Evolutionary conservation across 2,888 invertebrate species (phyloP).

Genomic region (Hypomecis atomaria): DNA sequence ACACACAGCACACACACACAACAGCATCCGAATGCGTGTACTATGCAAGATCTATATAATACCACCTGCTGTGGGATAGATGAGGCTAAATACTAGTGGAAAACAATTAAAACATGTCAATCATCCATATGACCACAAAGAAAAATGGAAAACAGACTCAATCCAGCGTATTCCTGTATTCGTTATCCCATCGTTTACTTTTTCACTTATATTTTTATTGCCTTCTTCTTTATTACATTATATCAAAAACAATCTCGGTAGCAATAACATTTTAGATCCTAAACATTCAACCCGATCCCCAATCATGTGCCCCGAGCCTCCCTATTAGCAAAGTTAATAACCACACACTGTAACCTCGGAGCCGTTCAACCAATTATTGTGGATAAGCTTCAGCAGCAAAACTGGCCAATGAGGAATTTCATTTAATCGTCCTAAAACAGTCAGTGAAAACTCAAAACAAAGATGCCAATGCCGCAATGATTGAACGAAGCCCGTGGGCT

Average conservation of each 20-base stretch:
- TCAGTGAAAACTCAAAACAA: constrained; percentile 48
- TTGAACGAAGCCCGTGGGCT: constrained; percentile 51
- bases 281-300: constrained; percentile 10
- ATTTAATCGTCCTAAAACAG: constrained; percentile 37
- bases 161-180: no score
- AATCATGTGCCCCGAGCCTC: constrained; percentile 9
- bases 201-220: no score
- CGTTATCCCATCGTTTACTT: no score
- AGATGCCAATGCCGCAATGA: constrained; percentile 53
- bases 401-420: constrained; percentile 35
- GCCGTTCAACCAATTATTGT: constrained; percentile 9
- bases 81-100: no score
- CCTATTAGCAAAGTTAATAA: constrained; percentile 21
- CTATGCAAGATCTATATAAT: no score
- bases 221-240: neutral
- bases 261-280: neutral
- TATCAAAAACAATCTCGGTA: neutral
- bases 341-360: constrained; percentile 11
- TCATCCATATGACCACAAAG: no score
- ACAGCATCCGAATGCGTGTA: no score
- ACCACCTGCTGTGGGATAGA: no score
- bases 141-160: no score
- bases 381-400: constrained; percentile 14
- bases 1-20: no score
- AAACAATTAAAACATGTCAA: no score